Percentiles rank a stretch among this genome's conserved stretches.
These are phyloP conservation scores for Palloptera scutellata DNA, from an alignment of 2,888 invertebrate species.

Conservation along the genomic window DNA sequence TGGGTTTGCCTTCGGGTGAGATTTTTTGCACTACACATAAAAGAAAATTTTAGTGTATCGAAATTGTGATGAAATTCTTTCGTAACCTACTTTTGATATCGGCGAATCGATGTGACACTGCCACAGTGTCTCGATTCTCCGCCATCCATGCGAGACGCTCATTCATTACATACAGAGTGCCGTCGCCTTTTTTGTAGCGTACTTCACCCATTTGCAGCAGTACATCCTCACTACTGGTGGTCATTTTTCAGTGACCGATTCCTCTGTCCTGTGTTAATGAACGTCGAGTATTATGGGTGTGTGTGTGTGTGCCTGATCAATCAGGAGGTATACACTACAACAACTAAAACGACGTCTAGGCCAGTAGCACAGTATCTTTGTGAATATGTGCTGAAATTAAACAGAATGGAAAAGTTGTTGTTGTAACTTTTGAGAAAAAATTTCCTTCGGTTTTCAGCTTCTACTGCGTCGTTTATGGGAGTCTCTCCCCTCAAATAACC, in stretches of 20 bases:
- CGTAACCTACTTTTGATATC: slow-evolving; percentile 87
- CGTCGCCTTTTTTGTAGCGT: slow-evolving; percentile 95
- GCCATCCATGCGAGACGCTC: slow-evolving; percentile 96
- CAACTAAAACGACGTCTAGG: no score
- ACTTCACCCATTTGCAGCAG: slow-evolving; percentile 91
- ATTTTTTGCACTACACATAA: slow-evolving; percentile 86
- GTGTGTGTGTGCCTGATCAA: no score
- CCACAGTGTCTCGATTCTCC: slow-evolving; percentile 89
- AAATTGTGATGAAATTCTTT: not conserved
- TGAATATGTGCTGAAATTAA: no score
- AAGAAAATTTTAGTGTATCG: slow-evolving; percentile 1
- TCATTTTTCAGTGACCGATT: slow-evolving; percentile 66
- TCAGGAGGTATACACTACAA: no score
- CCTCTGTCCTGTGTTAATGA: no score
- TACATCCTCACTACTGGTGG: slow-evolving; percentile 93
- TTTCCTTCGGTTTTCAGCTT: no score
- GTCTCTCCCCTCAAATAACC: no score
- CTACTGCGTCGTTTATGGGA: no score
- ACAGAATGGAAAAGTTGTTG: no score
- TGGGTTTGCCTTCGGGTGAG: slow-evolving; percentile 94
- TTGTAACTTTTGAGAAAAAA: no score
- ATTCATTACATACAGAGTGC: slow-evolving; percentile 92
- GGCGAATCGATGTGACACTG: slow-evolving; percentile 91
- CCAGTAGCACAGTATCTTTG: no score
- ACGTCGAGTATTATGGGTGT: no score